A percentile compares a stretch with the other conserved stretches of the same genome.
These are phyloP conservation scores for Parnassius glacialis DNA, from an alignment of 2,888 invertebrate species.

Conservation along the genomic window DNA sequence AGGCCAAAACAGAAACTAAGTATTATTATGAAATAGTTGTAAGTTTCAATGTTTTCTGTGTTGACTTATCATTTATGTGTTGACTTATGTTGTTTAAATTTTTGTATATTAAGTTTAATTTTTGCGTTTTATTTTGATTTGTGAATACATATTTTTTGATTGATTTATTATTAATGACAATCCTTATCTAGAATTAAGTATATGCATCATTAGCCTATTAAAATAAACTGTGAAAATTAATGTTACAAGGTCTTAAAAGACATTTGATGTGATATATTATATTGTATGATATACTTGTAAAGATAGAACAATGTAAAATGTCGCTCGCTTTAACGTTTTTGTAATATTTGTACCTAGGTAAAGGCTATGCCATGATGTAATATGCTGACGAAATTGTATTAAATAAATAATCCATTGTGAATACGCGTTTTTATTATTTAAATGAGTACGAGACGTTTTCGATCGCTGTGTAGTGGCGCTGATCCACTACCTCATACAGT, in stretches of 20 bases:
- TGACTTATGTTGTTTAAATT: not conserved
- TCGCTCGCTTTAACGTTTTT: constrained; percentile 1
- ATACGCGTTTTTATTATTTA: not conserved
- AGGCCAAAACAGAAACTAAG: constrained; percentile 36
- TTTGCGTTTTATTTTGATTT: constrained; percentile 7
- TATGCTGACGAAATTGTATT: not conserved
- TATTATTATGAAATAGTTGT: constrained; percentile 40
- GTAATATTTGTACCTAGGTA: constrained; percentile 20
- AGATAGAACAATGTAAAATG: constrained; percentile 5
- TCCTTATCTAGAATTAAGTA: not conserved
- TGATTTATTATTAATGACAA: not conserved
- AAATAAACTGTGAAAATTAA: not conserved
- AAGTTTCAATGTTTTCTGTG: constrained; percentile 21
- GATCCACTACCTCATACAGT: too few relatives aligned
- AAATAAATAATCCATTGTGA: not conserved
- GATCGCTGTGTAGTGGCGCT: too few relatives aligned
- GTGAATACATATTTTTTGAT: not conserved
- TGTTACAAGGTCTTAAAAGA: constrained; percentile 10
- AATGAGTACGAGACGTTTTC: too few relatives aligned
- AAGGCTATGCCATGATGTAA: constrained; percentile 8
- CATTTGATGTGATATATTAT: constrained; percentile 18
- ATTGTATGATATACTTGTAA: constrained; percentile 1
- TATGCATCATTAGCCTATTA: not conserved
- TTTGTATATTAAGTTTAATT: constrained; percentile 3
- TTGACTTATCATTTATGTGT: not conserved